Evolutionary conservation across 2,888 invertebrate genomes (phyloP), one percentile per base, ranked within the genome.

Genomic region (Volucella zonaria): DNA sequence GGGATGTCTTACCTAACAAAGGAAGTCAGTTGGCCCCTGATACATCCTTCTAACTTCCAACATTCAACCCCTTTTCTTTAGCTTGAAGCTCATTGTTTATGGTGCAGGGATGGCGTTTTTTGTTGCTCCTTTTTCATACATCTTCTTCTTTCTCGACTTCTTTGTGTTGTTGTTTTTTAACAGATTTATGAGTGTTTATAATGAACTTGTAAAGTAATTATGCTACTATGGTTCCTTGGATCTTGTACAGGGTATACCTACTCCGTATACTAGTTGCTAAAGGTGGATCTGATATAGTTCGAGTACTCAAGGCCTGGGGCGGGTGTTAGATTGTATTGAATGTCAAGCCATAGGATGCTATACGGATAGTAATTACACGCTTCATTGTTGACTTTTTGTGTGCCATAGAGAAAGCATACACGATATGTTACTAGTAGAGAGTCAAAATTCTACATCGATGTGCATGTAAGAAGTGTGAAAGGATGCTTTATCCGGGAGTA

Each of bases 181-280:
- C 89, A 90, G 90, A 91, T 91, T 90, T 90, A 91, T 91, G 90
- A 89, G 88, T 89, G 87, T 90, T 90, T 91, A 90, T 91, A 91
- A 91, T 91, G 91, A 91, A 91, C 91, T 91, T 91, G 90, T 90
- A 90, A 91, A 91, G 91, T 91, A 91, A 91, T 91, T 91, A 91
- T 91, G 90, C 90, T 85, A 85, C 85, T 85, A 85, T 77, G 85
- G 81, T 77, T 85, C 81, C 80, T 80, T 85, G 66, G 73, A 73
- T 79, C 78, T 59, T 71, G 71, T 77, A 62, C 62, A 47, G 51
- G 23, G 18, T 23, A 23, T 40, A 38, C 59, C 68, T 74, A 38
- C 66, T 54, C 68, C 66, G 54, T 70, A 66, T 75, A 75, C 12
- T 71, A 75, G 76, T 80, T 47, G 31, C 31, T 31, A 31, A 75